Evolutionary conservation across 2,113 vertebrate genomes (phyloP).

Genomic region (Mus pahari): DNA sequence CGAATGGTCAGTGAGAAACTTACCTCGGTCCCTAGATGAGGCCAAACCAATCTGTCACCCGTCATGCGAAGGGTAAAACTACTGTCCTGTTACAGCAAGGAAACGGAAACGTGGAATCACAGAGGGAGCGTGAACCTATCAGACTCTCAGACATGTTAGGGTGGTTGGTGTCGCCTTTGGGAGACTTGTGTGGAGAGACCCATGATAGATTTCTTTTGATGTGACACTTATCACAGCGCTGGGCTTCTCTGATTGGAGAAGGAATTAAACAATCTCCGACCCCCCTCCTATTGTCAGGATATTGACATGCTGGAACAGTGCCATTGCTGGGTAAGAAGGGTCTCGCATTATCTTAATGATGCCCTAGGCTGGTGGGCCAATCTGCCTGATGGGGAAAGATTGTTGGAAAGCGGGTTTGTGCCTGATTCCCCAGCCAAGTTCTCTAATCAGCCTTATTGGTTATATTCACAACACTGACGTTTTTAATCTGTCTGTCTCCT

Average conservation of each 20-base stretch:
- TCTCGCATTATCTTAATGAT: not conserved
- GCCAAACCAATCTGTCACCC: not conserved
- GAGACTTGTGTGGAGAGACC: not conserved
- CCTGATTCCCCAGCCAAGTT: not conserved
- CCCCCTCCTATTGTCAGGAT: not conserved
- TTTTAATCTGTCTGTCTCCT: conserved; percentile 37
- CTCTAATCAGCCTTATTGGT: conserved; percentile 24
- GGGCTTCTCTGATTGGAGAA: conserved; percentile 41
- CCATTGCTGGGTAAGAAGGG: not conserved
- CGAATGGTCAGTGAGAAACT: not conserved
- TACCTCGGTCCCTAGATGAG: not conserved
- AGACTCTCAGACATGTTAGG: not conserved
- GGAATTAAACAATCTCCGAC: not conserved
- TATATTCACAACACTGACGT: not conserved
- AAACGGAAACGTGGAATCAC: conserved; percentile 7
- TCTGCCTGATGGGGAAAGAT: not conserved
- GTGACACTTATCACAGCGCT: not conserved
- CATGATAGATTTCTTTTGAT: not conserved
- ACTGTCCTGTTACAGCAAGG: not conserved
- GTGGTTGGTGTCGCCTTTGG: not conserved
- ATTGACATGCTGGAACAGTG: not conserved
- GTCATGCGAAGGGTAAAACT: conserved; percentile 15
- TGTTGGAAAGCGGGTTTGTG: not conserved
- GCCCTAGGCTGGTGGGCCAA: not conserved
- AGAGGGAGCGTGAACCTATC: not conserved